These are phyloP conservation scores for Heterocephalus glaber DNA, from an alignment of 2,113 vertebrate genomes.

Conservation along the genomic window DNA sequence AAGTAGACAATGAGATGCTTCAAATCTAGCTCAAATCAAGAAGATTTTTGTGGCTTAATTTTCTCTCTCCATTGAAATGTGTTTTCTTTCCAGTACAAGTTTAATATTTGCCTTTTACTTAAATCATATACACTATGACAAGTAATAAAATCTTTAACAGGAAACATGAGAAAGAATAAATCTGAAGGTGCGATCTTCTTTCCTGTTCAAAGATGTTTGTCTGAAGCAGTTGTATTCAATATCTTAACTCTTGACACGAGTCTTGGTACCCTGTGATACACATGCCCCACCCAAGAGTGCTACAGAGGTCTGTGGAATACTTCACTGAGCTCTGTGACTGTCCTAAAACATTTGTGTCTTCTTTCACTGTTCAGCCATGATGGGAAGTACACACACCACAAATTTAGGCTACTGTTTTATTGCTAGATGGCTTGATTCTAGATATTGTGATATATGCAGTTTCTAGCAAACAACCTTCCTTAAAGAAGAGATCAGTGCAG, in stretches of 20 bases:
- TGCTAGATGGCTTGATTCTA: not conserved
- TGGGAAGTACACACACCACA: not conserved
- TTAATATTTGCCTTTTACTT: not conserved
- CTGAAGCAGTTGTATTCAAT: not conserved
- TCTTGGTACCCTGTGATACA: not conserved
- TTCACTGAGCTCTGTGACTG: not conserved
- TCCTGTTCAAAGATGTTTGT: not conserved
- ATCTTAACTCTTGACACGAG: not conserved
- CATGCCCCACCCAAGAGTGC: not conserved
- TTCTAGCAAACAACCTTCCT: not conserved
- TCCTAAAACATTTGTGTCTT: not conserved
- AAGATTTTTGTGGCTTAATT: slow-evolving; percentile 31
- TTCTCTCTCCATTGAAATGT: not conserved
- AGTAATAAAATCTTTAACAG: not conserved
- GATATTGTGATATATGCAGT: not conserved
- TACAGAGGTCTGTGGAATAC: not conserved
- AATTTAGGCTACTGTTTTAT: not conserved
- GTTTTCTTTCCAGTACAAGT: not conserved
- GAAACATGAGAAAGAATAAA: not conserved
- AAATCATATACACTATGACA: not conserved
- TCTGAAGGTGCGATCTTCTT: not conserved
- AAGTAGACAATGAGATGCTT: slow-evolving; percentile 11
- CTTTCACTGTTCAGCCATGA: not conserved
- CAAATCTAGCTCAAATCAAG: not conserved
- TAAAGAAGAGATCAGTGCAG: not conserved